Conservation (phyloP, 2,797 vertebrate species). For the Catostomus latipinnis region DNA sequence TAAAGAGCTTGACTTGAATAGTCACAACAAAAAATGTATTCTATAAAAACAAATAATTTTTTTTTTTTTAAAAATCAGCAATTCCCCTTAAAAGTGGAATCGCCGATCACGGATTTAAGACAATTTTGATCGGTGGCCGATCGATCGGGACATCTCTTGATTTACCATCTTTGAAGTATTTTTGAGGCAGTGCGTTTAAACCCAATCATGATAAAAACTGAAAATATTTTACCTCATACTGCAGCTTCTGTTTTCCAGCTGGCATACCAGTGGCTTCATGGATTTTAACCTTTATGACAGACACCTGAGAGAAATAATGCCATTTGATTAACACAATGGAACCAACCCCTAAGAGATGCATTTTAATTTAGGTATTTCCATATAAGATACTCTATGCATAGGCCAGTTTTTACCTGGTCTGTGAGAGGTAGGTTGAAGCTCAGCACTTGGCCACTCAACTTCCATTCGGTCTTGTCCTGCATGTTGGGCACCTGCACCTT, state of each 20-base stretch:
- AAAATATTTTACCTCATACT: conserved; percentile 87
- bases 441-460: conserved; percentile 92
- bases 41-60: too few species aligned
- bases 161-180: too few species aligned
- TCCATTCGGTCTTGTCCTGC: conserved; percentile 99
- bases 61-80: too few species aligned
- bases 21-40: too few species aligned
- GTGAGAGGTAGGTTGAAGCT: conserved; percentile 95
- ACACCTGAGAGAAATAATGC: conserved; percentile 80
- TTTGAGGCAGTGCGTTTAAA: too few species aligned
- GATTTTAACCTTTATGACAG: conserved; percentile 99
- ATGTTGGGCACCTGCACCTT: conserved; percentile 99
- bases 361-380: neutral
- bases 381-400: neutral
- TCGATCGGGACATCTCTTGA: too few species aligned
- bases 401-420: conserved; percentile 85
- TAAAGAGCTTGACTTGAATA: too few species aligned
- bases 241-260: conserved; percentile 97
- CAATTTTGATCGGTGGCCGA: too few species aligned
- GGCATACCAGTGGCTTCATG: conserved; percentile 98
- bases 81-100: too few species aligned
- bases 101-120: too few species aligned
- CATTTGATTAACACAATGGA: neutral
- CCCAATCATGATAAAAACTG: neutral
- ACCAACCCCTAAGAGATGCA: neutral